Conservation (phyloP, 2,113 vertebrate genomes). For the Verasper variegatus region DNA sequence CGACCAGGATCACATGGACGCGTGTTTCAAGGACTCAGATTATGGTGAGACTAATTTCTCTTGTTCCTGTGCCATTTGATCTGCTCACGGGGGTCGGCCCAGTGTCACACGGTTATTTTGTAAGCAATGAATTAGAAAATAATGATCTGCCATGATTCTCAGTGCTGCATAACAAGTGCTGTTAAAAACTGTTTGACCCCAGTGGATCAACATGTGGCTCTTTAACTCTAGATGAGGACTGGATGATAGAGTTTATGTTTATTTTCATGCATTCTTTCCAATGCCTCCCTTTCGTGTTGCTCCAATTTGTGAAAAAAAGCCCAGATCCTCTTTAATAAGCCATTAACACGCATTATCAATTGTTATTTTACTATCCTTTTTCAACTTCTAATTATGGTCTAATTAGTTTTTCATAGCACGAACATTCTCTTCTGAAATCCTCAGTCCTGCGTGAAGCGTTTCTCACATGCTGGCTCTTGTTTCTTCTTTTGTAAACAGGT, state of each 20-base stretch:
- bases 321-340: conserved; percentile 73
- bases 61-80: neutral
- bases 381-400: conserved; percentile 71
- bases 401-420: conserved; percentile 76
- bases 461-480: conserved; percentile 45
- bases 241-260: conserved; percentile 64
- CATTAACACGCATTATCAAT: conserved; percentile 73
- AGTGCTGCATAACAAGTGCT: conserved; percentile 45
- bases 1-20: conserved; percentile 96
- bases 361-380: conserved; percentile 78
- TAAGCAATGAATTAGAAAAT: conserved; percentile 11
- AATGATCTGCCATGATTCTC: conserved; percentile 23
- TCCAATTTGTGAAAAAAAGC: conserved; percentile 43
- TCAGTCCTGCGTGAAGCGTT: conserved; percentile 29
- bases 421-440: conserved; percentile 61
- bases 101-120: neutral
- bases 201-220: conserved; percentile 44
- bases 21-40: conserved; percentile 98
- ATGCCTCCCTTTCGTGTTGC: conserved; percentile 54
- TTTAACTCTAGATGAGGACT: conserved; percentile 47
- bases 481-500: conserved; percentile 74
- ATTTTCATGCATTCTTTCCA: conserved; percentile 50
- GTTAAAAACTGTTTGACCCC: conserved; percentile 44
- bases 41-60: conserved; percentile 82
- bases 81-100: neutral